Evolutionary conservation across 2,797 vertebrate species (phyloP), one percentile per base, ranked within the genome.

Genomic region (Neostethus bicornis): DNA sequence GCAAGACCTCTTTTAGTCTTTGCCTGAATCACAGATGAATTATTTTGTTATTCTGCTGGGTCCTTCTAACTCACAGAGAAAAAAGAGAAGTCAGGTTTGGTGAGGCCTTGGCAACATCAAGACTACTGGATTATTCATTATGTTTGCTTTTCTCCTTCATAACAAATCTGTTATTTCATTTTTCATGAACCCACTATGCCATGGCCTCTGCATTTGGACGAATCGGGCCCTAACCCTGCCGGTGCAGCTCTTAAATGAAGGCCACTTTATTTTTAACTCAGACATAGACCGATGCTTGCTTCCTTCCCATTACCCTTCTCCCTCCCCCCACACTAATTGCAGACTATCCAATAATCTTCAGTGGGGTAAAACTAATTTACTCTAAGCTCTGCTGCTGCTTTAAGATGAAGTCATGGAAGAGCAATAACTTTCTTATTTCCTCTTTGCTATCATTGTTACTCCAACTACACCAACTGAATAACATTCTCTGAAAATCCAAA

Each of bases 281-380:
- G 78, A 83, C 51, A 50, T 63, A 55, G 70, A 70, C 71, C 73
- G 55, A 55, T 67, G 59, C 35, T 68, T 56, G 42, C 72, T 67
- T n/a, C n/a, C n/a, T n/a, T n/a, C n/a, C n/a, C n/a, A n/a, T n/a
- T n/a, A n/a, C n/a, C n/a, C n/a, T n/a, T n/a, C n/a, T n/a, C n/a
- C n/a, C n/a, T n/a, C n/a, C n/a, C 57, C 66, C 74, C 14, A 63
- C 62, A 71, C 80, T 85, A 86, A 89, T 81, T 86, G 77, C 83
- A 70, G 66, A 68, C 57, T 77, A 50, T 56, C 70, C 66, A 66
- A 73, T 80, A 80, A 88, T 85, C 80, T 80, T 64, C 65, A 76
- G 51, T 52, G 43, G 71, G 65, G 61, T 65, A 75, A 55, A 79
- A 80, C 56, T 82, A 44, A 74, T 83, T 80, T 75, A 73, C 43